Conservation (phyloP, 2,113 vertebrate species). For the Poeciliopsis prolifica region DNA sequence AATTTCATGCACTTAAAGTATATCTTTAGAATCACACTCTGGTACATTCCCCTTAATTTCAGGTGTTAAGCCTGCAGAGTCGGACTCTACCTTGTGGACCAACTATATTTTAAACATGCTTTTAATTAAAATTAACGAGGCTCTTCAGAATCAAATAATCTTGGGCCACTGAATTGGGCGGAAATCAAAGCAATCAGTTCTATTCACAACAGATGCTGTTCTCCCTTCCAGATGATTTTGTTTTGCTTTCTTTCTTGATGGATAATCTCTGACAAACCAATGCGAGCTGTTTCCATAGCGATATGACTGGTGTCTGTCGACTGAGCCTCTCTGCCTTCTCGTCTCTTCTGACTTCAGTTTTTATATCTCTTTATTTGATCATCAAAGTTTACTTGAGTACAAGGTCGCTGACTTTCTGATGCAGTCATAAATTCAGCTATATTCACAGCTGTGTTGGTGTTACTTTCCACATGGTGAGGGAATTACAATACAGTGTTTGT, state of each 20-base stretch:
- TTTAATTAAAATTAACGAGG: background rate
- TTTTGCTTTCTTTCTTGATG: constrained; percentile 31
- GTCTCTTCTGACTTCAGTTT: constrained; percentile 30
- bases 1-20: background rate
- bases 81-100: background rate
- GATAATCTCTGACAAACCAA: constrained; percentile 41
- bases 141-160: background rate
- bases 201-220: constrained; percentile 25
- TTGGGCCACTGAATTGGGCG: constrained; percentile 5
- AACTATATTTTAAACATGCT: background rate
- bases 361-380: constrained; percentile 16
- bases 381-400: constrained; percentile 7
- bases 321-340: constrained; percentile 23
- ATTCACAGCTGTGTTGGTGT: background rate
- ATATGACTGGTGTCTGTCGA: constrained; percentile 36
- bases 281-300: constrained; percentile 68
- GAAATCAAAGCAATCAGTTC: constrained; percentile 22
- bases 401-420: constrained; percentile 15
- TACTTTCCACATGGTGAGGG: constrained; percentile 7
- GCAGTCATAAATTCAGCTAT: background rate
- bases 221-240: constrained; percentile 49
- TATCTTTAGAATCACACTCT: background rate
- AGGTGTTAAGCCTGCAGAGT: background rate
- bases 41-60: background rate
- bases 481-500: background rate